Conservation (phyloP, 2,113 vertebrate species). For the Erythrolamprus reginae region DNA sequence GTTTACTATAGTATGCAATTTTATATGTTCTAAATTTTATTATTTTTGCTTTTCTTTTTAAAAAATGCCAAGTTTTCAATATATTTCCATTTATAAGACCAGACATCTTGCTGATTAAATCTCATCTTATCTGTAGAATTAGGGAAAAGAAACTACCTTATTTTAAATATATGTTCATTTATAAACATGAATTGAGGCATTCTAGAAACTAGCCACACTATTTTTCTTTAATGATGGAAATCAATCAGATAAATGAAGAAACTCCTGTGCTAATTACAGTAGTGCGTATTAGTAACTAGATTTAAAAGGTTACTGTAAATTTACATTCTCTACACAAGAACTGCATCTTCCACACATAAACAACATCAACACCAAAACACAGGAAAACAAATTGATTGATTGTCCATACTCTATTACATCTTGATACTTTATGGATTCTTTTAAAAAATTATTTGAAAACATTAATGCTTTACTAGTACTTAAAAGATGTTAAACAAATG, state of each 20-base stretch:
- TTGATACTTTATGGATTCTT: conserved; percentile 93
- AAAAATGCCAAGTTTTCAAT: conserved; percentile 36
- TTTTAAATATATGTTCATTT: conserved; percentile 79
- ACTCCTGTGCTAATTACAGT: conserved; percentile 95
- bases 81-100: conserved; percentile 48
- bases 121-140: conserved; percentile 53
- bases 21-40: conserved; percentile 57
- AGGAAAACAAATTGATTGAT: conserved; percentile 89
- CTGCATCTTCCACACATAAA: conserved; percentile 98
- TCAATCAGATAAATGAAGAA: conserved; percentile 84
- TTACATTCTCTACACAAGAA: conserved; percentile 99
- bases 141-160: conserved; percentile 71
- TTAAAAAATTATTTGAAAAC: conserved; percentile 73
- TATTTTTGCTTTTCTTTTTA: conserved; percentile 43
- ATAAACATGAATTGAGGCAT: conserved; percentile 79
- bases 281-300: conserved; percentile 99
- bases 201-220: conserved; percentile 80
- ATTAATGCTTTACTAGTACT: conserved; percentile 74
- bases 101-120: conserved; percentile 54
- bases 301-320: conserved; percentile 99
- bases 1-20: conserved; percentile 46
- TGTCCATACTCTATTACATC: conserved; percentile 97
- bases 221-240: conserved; percentile 72
- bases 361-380: conserved; percentile 98
- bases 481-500: conserved; percentile 74